These are phyloP conservation scores for Tangara arthus DNA, from an alignment of 2,797 vertebrate species.

Conservation along the genomic window DNA sequence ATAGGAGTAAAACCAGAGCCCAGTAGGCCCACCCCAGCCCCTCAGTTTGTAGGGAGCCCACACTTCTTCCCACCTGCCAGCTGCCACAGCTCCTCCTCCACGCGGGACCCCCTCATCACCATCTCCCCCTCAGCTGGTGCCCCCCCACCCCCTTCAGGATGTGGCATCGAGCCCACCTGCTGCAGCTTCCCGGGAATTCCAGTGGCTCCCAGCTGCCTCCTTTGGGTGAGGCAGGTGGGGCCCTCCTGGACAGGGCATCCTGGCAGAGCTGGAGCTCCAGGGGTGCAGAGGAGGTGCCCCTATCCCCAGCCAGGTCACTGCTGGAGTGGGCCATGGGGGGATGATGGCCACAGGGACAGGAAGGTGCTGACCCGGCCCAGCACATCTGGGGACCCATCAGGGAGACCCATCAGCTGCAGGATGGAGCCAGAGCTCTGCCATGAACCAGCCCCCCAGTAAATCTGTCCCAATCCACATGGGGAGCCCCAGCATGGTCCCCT, in stretches of 20 bases:
- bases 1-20: neutral
- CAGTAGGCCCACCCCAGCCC: neutral
- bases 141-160: neutral
- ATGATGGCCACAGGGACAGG: no score
- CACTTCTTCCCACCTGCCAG: neutral
- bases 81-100: neutral
- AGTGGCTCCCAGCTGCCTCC: neutral
- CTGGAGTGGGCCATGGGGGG: no score
- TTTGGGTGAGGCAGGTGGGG: neutral
- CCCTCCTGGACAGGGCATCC: neutral
- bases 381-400: accelerated
- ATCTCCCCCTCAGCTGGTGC: neutral
- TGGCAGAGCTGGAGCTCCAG: neutral
- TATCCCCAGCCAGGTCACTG: neutral
- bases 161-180: neutral
- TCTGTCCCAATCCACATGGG: neutral
- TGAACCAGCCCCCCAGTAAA: neutral
- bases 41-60: neutral
- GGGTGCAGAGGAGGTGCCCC: neutral
- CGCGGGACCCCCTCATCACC: neutral
- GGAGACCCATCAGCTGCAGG: neutral
- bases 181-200: neutral
- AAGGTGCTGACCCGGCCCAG: accelerated
- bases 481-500: neutral
- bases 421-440: neutral